phyloP scores from a whole-genome alignment of 1,140 invertebrate species.

The Drosophila lacteicornis region DNA sequence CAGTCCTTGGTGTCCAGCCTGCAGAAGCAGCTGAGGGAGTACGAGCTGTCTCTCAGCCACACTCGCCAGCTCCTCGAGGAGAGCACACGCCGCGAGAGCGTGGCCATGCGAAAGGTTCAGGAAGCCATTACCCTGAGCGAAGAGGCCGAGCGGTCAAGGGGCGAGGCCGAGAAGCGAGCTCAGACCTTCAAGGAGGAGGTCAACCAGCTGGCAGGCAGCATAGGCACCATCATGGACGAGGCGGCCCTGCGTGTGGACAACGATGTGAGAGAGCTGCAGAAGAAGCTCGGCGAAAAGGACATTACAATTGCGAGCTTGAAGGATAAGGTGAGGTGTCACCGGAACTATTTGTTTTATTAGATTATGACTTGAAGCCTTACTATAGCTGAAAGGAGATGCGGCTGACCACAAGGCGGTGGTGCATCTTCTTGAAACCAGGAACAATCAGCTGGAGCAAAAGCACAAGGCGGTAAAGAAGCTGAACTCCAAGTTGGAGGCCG shows the following conservation, averaged over 20 bases:
- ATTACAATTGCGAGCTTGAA: conserved; percentile 82
- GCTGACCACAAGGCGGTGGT: conserved; percentile 31
- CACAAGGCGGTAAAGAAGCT: conserved; percentile 50
- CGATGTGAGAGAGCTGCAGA: conserved; percentile 86
- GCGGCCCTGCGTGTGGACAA: conserved; percentile 87
- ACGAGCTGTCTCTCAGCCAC: conserved; percentile 44
- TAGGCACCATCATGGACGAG: conserved; percentile 86
- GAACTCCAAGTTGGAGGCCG: conserved; percentile 51
- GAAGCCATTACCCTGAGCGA: conserved; percentile 86
- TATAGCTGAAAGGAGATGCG: conserved; percentile 28
- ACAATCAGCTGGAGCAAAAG: conserved; percentile 59
- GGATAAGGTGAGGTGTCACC: conserved; percentile 58
- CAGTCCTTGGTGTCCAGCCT: conserved; percentile 20
- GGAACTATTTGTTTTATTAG: background rate
- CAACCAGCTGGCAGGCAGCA: conserved; percentile 56
- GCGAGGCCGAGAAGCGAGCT: conserved; percentile 72
- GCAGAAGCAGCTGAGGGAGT: conserved; percentile 55
- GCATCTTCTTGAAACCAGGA: conserved; percentile 45
- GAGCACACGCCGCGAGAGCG: conserved; percentile 41
- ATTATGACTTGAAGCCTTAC: no score
- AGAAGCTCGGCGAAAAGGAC: conserved; percentile 86
- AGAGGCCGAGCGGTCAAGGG: conserved; percentile 85
- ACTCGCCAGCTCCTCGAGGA: conserved; percentile 33
- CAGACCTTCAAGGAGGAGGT: conserved; percentile 69
- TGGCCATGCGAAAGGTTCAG: conserved; percentile 72